phyloP scores from a whole-genome alignment of 1,140 invertebrate species.

The Achroia grisella region DNA sequence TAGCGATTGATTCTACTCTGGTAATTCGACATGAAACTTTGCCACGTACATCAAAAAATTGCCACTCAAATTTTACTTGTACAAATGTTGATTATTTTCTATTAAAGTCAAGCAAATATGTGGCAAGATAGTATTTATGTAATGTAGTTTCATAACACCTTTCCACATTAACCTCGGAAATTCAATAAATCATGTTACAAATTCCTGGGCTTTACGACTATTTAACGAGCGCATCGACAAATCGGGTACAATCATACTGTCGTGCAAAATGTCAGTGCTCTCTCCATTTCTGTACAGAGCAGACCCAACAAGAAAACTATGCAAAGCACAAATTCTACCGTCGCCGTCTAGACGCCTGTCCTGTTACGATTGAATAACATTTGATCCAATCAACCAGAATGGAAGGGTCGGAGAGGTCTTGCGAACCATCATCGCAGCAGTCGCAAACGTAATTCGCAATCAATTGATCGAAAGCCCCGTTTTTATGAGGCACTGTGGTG shows the following conservation, averaged over 20 bases:
- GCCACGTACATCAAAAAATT: no score
- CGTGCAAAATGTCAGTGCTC: slow-evolving; percentile 55
- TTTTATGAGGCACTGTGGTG: slow-evolving; percentile 25
- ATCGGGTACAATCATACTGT: slow-evolving; percentile 41
- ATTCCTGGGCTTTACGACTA: slow-evolving; percentile 23
- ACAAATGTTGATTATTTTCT: no score
- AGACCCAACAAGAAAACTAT: slow-evolving; percentile 56
- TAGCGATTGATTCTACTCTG: no score
- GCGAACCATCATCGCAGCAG: slow-evolving; percentile 24
- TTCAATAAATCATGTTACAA: slow-evolving; percentile 7
- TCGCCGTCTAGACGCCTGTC: slow-evolving; percentile 61
- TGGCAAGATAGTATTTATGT: background rate
- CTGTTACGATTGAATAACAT: slow-evolving; percentile 62
- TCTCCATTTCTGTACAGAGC: slow-evolving; percentile 50
- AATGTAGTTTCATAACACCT: background rate
- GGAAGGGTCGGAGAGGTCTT: slow-evolving; percentile 52
- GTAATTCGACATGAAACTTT: no score
- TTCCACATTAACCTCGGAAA: slow-evolving; percentile 3
- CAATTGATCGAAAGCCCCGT: slow-evolving; percentile 40
- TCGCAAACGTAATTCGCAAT: slow-evolving; percentile 21
- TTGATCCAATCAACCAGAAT: slow-evolving; percentile 66
- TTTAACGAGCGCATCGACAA: slow-evolving; percentile 38
- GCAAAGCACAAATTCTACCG: slow-evolving; percentile 57
- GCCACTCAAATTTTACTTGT: no score
- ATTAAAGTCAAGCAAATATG: no score